Evolutionary conservation across 2,797 vertebrate species (phyloP), one percentile per base, ranked within the genome.

Genomic region (Mallotus villosus): DNA sequence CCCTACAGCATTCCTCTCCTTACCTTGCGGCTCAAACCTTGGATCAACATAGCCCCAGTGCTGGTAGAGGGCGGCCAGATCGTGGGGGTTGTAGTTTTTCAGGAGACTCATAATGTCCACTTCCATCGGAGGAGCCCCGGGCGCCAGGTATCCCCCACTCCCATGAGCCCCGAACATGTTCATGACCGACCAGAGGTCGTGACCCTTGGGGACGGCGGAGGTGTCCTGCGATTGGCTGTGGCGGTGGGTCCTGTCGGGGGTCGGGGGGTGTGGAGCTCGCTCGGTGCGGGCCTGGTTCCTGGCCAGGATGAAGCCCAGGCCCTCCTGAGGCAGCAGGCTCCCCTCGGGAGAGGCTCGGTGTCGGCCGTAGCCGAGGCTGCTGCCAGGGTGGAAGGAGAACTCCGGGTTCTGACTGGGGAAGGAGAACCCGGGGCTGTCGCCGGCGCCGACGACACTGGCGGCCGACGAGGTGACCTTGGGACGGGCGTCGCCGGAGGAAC

Each of bases 51-150:
- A 94, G 51, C 96, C 94, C 93, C 97, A 99, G 90, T 96, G 95
- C 85, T 97, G 97, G 92, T 97, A 98, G 63, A 98, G 87, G 0
- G 94, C 90, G 64, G 96, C 95, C 72, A 98, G 90, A 74, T 99
- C 97, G 68, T 96, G 95, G 87, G 96, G 94, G 91, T 92, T 95
- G 93, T 96, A 96, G 29, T 94, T 96, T 91, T 97, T 97, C 82
- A 99, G 91, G 76, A 98, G 92, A 85, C 90, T 95, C 86, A 98
- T 89, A 89, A 98, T 87, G 84, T 97, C 96, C 85, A 96, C 88
- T 83, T 98, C 96, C 81, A 93, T 79, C 76, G 86, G 90, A 77
- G 91, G 94, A 79, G 96, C 95, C 14, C 92, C 80, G 12, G 86
- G 79, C 59, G 88, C 89, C 32, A 90, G 74, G 73, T 89, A 90